Percentiles rank a stretch among this genome's conserved stretches.
phyloP scores from a whole-genome alignment of 2,113 vertebrate genomes.

The Centropristis striata region DNA sequence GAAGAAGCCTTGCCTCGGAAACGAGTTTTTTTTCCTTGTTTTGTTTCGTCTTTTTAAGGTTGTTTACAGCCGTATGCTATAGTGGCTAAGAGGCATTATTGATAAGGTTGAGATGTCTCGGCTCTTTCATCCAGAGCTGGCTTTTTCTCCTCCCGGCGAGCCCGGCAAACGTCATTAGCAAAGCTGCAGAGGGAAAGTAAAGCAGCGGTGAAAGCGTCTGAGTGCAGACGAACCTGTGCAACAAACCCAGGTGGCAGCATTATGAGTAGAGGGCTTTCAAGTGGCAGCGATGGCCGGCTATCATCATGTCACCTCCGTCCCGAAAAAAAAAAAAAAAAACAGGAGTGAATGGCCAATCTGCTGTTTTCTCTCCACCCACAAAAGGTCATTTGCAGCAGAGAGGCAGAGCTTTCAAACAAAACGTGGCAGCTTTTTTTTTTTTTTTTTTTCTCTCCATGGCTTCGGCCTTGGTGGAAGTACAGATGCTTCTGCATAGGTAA shows the following conservation, averaged over 20 bases:
- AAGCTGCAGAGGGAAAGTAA: slow-evolving; percentile 43
- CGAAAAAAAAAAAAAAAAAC: slow-evolving; percentile 38
- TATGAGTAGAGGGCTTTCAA: slow-evolving; percentile 64
- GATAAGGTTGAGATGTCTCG: slow-evolving; percentile 29
- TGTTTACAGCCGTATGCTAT: slow-evolving; percentile 36
- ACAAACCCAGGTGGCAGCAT: slow-evolving; percentile 64
- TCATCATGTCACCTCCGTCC: slow-evolving; percentile 64
- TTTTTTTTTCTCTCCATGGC: no score
- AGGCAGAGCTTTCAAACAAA: slow-evolving; percentile 69
- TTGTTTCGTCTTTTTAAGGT: slow-evolving; percentile 18
- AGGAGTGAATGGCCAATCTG: slow-evolving; percentile 60
- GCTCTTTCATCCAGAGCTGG: slow-evolving; percentile 33
- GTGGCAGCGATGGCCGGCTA: slow-evolving; percentile 49
- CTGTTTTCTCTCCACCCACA: slow-evolving; percentile 52
- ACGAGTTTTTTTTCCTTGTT: background rate
- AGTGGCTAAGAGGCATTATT: slow-evolving; percentile 25
- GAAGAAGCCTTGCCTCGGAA: slow-evolving; percentile 16
- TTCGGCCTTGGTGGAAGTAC: slow-evolving; percentile 20
- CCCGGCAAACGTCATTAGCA: slow-evolving; percentile 58
- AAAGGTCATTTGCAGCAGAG: slow-evolving; percentile 71
- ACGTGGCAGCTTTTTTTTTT: slow-evolving; percentile 61
- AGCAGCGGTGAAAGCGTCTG: slow-evolving; percentile 52
- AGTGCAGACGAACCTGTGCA: slow-evolving; percentile 45
- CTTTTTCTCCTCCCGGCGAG: slow-evolving; percentile 33
- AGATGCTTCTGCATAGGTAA: slow-evolving; percentile 35